Conservation (phyloP, 2,113 vertebrate species). For the Melospiza georgiana region DNA sequence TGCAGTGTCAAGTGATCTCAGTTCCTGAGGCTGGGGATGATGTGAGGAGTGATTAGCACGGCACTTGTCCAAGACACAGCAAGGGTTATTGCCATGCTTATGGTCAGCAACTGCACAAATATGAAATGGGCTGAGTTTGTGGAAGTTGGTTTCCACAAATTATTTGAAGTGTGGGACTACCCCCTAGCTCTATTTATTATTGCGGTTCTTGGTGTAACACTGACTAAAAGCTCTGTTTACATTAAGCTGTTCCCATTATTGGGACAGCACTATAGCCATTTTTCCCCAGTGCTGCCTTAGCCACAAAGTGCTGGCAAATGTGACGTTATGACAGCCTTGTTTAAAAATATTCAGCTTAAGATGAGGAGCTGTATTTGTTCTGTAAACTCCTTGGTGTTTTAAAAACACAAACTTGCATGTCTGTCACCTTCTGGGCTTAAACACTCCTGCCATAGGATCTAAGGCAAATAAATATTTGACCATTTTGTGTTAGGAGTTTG, state of each 20-base stretch:
- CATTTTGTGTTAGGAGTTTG: neutral
- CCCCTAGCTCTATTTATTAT: slow-evolving; percentile 80
- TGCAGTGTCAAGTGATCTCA: slow-evolving; percentile 70
- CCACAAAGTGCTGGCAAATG: neutral
- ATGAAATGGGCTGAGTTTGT: slow-evolving; percentile 70
- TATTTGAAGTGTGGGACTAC: slow-evolving; percentile 76
- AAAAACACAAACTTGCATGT: slow-evolving; percentile 33
- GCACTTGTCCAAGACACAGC: slow-evolving; percentile 72
- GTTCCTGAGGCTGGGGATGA: slow-evolving; percentile 39
- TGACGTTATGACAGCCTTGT: slow-evolving; percentile 38
- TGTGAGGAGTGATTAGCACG: slow-evolving; percentile 69
- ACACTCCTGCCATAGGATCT: neutral
- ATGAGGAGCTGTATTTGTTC: slow-evolving; percentile 30
- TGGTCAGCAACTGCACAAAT: slow-evolving; percentile 84
- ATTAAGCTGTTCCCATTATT: slow-evolving; percentile 56
- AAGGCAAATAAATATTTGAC: slow-evolving; percentile 58
- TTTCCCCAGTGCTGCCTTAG: neutral
- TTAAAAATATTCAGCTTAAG: slow-evolving; percentile 33
- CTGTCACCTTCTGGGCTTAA: slow-evolving; percentile 34
- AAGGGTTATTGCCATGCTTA: slow-evolving; percentile 70
- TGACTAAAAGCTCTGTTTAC: slow-evolving; percentile 71
- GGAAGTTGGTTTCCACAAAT: slow-evolving; percentile 66
- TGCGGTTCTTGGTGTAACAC: slow-evolving; percentile 60
- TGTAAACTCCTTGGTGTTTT: slow-evolving; percentile 11
- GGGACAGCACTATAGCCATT: slow-evolving; percentile 11